A percentile compares a stretch with the other conserved stretches of the same genome.
Conservation (phyloP, 2,113 vertebrate species). For the Gallinago jamesoni region DNA sequence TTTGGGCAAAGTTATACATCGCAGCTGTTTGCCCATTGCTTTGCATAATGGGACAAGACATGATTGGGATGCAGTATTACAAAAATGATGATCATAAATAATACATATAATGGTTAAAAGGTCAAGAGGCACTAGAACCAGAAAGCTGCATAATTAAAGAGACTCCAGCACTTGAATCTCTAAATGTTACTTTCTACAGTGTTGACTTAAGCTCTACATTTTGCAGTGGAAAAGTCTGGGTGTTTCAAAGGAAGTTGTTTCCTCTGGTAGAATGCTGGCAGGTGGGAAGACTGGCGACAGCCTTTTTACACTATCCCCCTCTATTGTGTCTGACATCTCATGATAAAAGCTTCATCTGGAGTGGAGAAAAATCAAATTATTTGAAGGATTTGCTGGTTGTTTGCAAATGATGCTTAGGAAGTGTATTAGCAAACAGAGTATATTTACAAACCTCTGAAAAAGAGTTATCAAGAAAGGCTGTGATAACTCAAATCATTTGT, state of each 20-base stretch:
- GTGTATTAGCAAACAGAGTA: neutral
- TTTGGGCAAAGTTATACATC: neutral
- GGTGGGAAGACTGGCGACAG: neutral
- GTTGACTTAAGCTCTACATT: neutral
- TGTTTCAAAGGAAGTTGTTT: neutral
- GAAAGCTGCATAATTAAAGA: neutral
- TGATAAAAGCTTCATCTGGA: neutral
- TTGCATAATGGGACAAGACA: neutral
- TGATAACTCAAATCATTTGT: neutral
- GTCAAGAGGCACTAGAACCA: neutral
- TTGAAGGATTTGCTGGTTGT: neutral
- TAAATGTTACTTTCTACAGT: neutral
- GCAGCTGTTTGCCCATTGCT: neutral
- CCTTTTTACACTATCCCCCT: neutral
- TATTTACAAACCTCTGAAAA: neutral
- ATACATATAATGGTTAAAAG: neutral
- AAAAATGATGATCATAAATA: neutral
- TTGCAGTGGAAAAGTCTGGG: neutral
- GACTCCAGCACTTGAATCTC: neutral
- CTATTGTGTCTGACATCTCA: neutral
- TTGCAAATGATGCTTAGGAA: neutral
- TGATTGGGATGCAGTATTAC: neutral
- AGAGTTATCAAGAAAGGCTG: neutral
- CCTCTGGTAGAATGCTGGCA: neutral
- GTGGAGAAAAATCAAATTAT: neutral